Evolutionary conservation across 2,797 vertebrate genomes (phyloP).

Genomic region (Sebastes vulpes): DNA sequence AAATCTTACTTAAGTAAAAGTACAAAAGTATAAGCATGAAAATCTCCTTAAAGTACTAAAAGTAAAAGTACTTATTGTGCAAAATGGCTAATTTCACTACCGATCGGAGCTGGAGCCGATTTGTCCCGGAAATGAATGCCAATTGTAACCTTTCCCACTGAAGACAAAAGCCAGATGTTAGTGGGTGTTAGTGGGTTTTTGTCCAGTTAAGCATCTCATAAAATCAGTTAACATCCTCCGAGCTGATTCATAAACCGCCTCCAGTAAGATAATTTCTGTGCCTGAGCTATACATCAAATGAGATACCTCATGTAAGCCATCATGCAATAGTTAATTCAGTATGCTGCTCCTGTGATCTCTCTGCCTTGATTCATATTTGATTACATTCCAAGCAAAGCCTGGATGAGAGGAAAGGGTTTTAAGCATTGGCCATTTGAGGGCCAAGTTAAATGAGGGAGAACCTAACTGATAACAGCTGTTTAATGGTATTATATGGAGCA

Average conservation of each 20-base stretch:
- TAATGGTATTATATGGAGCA: constrained; percentile 24
- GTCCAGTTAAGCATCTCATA: background rate
- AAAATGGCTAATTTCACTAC: too few species aligned
- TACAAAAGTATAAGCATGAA: too few species aligned
- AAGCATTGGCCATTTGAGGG: constrained; percentile 13
- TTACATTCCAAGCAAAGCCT: constrained; percentile 33
- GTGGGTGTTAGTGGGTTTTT: background rate
- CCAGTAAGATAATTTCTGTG: background rate
- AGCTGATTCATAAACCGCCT: constrained; percentile 4
- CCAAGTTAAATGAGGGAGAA: constrained; percentile 41
- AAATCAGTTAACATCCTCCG: constrained; percentile 4
- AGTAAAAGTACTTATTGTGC: background rate
- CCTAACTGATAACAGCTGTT: constrained; percentile 27
- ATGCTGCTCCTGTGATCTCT: constrained; percentile 46
- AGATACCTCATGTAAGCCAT: constrained; percentile 24
- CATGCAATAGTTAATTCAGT: constrained; percentile 28
- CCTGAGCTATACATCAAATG: constrained; percentile 18
- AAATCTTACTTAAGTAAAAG: too few species aligned
- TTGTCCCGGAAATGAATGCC: background rate
- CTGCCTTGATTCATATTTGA: constrained; percentile 67
- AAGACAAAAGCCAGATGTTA: background rate
- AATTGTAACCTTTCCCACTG: background rate
- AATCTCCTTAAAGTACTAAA: too few species aligned
- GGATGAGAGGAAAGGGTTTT: constrained; percentile 12
- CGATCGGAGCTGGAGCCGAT: background rate